phyloP scores from a whole-genome alignment of 2,797 vertebrate genomes.

The Catharus ustulatus region DNA sequence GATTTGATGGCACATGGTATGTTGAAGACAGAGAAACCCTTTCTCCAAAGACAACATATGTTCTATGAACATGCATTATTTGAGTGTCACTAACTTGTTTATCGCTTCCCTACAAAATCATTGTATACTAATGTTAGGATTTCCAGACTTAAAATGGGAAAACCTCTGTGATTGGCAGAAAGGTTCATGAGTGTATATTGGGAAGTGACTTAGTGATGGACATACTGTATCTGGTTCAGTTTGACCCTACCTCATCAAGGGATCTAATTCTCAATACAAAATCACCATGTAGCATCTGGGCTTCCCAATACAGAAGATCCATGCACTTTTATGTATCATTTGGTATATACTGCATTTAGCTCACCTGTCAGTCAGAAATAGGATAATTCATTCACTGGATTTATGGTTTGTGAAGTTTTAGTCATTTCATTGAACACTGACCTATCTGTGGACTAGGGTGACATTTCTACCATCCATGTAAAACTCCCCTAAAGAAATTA shows the following conservation, averaged over 20 bases:
- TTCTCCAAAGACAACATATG: background rate
- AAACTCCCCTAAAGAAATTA: background rate
- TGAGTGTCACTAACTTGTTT: background rate
- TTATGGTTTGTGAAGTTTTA: background rate
- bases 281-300: background rate
- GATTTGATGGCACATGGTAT: background rate
- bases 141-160: background rate
- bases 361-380: background rate
- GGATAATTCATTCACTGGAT: background rate
- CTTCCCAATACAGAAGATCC: background rate
- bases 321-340: background rate
- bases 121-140: background rate
- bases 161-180: background rate
- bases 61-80: background rate
- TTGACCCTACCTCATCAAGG: background rate
- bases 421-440: background rate
- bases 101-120: background rate
- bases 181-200: background rate
- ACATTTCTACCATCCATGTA: background rate
- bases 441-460: background rate
- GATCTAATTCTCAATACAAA: background rate
- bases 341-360: background rate
- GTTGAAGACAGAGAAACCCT: background rate
- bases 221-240: background rate
- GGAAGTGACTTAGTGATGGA: background rate